A percentile compares a stretch with the other conserved stretches of the same genome.
phyloP scores from a whole-genome alignment of 1,140 invertebrate species.

The Homarus americanus region DNA sequence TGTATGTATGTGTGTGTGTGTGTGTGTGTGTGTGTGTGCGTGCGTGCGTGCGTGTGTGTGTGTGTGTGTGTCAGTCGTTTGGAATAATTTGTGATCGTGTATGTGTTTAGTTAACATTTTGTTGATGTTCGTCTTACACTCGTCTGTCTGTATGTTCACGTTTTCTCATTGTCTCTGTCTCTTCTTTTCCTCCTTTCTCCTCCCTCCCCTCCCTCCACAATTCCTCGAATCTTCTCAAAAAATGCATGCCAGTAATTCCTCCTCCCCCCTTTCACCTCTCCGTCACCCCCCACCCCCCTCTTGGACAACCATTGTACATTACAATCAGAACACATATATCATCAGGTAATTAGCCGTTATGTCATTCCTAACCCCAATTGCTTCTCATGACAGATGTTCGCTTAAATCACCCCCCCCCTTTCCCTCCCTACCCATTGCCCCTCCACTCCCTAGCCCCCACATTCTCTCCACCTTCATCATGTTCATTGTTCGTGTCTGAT shows the following conservation, averaged over 20 bases:
- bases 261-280: neutral
- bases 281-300: neutral
- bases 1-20: neutral
- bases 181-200: neutral
- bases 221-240: too few relatives aligned
- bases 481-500: too few relatives aligned
- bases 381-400: slow-evolving; percentile 28
- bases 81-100: neutral
- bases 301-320: slow-evolving; percentile 10
- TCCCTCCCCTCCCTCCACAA: neutral
- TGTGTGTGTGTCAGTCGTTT: neutral
- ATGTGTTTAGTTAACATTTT: slow-evolving; percentile 19
- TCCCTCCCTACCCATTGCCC: neutral
- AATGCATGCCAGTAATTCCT: neutral
- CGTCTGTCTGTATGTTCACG: too few relatives aligned
- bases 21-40: slow-evolving; percentile 11
- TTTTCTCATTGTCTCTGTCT: neutral
- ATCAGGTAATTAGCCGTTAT: slow-evolving; percentile 22
- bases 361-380: slow-evolving; percentile 14
- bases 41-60: slow-evolving; percentile 3
- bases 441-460: neutral
- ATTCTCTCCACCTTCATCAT: neutral
- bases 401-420: neutral
- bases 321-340: slow-evolving; percentile 28
- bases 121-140: too few relatives aligned